Evolutionary conservation across 92 coral and sea anemone species (phyloP), one percentile per base, ranked within the genome.

Genomic region (Montipora capitata): DNA sequence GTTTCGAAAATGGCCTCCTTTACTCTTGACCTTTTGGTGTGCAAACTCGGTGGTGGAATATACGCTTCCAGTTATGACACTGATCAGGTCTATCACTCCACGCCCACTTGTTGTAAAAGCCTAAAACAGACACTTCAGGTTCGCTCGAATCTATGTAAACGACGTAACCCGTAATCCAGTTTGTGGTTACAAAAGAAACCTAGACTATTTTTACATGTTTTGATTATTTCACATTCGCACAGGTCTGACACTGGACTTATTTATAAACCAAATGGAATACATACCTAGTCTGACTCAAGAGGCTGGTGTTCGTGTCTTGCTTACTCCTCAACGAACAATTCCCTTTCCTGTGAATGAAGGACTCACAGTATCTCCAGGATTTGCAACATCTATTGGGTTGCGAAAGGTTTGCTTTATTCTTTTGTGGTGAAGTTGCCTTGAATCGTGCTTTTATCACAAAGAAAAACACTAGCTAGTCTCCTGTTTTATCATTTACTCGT

Each of bases 291-390:
- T 96, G 18, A 95, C 95, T 64, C 94, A 93, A 65, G 99, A 96
- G 80, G 99, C 99, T 13, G 99, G 99, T 4, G 94, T 89, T 1
- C 96, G 96, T 40, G 92, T 96, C 48, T 80, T 95, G 12, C 92
- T 96, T 43, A 72, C 89, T 16, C 87, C 89, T 78, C 95, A 95
- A 49, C 84, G 91, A 6, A 93, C 92, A 71, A 90, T 93, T 42
- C 95, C 99, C 8, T 96, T 96, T 67, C 99, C 99, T 41, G 87
- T 85, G 20, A 89, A 91, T 54, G 96, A 96, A 40, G 99, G 99
- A 51, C 86, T 93, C 81, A 82, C 92, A 12, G 94, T 95, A 42
- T 78, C 93, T 14, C 98, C 99, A 4, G 99, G 99, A 7, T 51
- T 85, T 38, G 78, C 95, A 66, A 92, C 99, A 6, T 92, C 95